Conservation (phyloP, 2,113 vertebrate genomes). For the Oxygymnocypris stewartii region DNA sequence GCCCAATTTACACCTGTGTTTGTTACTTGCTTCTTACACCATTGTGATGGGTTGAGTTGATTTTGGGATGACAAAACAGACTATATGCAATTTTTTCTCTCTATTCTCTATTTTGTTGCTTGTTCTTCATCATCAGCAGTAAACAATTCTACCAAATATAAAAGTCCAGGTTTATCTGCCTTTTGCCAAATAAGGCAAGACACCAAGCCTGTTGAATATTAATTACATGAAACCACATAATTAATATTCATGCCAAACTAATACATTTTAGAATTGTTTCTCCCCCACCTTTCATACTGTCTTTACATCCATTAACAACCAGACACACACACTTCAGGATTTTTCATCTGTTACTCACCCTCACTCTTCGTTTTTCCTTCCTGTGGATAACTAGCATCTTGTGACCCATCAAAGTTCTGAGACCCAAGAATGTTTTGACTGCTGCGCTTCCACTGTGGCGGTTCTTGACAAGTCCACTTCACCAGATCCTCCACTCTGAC, state of each 20-base stretch:
- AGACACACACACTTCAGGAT: background rate
- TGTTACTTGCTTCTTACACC: background rate
- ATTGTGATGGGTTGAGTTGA: background rate
- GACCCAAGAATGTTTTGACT: conserved; percentile 37
- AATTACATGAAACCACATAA: background rate
- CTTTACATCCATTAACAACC: background rate
- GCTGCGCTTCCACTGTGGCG: conserved; percentile 61
- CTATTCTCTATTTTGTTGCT: background rate
- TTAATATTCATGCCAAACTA: background rate
- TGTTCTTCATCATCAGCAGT: background rate
- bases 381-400: background rate
- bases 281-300: background rate
- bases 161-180: background rate
- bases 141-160: background rate
- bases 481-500: conserved; percentile 77
- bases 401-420: conserved; percentile 43
- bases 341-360: conserved; percentile 1
- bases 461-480: conserved; percentile 71
- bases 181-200: background rate
- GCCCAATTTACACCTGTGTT: background rate
- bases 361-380: conserved; percentile 37
- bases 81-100: background rate
- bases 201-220: background rate
- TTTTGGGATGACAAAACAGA: background rate
- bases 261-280: background rate